Evolutionary conservation across 2,888 invertebrate genomes (phyloP), one percentile per base, ranked within the genome.

Genomic region (Drosophila aldrichi): DNA sequence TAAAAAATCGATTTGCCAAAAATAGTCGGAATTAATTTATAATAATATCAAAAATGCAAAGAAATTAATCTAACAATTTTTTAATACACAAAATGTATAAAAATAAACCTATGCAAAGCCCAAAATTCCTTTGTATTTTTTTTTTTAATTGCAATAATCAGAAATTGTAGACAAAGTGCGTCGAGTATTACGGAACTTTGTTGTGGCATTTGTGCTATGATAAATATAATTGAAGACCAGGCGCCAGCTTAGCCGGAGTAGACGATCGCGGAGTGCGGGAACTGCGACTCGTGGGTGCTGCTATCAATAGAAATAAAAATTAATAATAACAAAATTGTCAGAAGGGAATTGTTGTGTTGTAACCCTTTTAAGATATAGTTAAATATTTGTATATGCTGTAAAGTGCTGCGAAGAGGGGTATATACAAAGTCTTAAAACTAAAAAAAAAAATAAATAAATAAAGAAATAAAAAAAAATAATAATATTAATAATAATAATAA

Each of bases 71-170:
- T 46, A 60, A 49, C 64, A 63, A 54, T 63, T 52, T 60, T 59
- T 29, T 41, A 62, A 60, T 59, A 52, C 20, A 18, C 5, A 32
- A 56, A 56, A 20, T 43, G 41, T 48, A 48, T 34, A 51, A 44
- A 34, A 58, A 43, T 43, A 22, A 66, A 32, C 32, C 44, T 49
- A 60, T 48, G 66, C 66, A 41, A 44, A 70, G 71, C 66, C 64
- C 68, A 85, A 49, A 49, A 34, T 49, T 49, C 34, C 14, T 20
- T 64, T 25, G 7, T 25, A 6, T 6, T 25, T 25, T 6, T 25
- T 18, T 49, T 32, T 32, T 57, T 70, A 78, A 89, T 86, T 87
- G 89, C 79, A 84, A 79, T 79, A 79, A 82, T 87, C 84, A 89
- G 69, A 70, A 81, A 81, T 64, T 68, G 72, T 77, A 56, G 55